Conservation (phyloP, 1,140 invertebrate genomes). For the Caenorhabditis brenneri region DNA sequence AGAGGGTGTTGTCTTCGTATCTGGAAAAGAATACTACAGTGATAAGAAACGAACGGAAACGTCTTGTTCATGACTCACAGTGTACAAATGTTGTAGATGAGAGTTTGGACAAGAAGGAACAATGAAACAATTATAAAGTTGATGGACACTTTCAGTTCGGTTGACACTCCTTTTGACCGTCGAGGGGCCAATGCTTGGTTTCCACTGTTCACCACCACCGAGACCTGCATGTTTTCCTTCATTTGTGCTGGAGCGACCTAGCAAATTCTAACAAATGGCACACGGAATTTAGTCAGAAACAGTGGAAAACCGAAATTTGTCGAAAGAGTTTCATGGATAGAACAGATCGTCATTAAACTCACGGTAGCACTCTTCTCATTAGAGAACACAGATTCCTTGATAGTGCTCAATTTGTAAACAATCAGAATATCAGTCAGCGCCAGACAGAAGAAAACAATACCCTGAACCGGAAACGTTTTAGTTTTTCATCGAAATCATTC, state of each 20-base stretch:
- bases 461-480: conserved; percentile 10
- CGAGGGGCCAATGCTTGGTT: neutral
- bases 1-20: conserved; percentile 20
- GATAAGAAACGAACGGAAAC: conserved; percentile 38
- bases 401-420: conserved; percentile 35
- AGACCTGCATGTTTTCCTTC: conserved; percentile 32
- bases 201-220: conserved; percentile 22
- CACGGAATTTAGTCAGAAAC: neutral
- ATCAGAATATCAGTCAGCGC: conserved; percentile 17
- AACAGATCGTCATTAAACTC: neutral
- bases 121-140: conserved; percentile 22
- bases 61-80: conserved; percentile 1
- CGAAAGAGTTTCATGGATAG: neutral
- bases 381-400: conserved; percentile 1
- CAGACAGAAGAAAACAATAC: conserved; percentile 14
- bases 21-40: conserved; percentile 14
- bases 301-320: neutral
- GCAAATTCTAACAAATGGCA: neutral
- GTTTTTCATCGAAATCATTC: neutral
- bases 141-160: conserved; percentile 33
- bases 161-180: neutral
- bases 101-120: conserved; percentile 9
- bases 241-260: conserved; percentile 12
- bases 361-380: neutral
- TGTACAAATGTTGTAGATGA: conserved; percentile 41